phyloP scores from a whole-genome alignment of 2,113 vertebrate genomes.

The Xiphophorus couchianus region DNA sequence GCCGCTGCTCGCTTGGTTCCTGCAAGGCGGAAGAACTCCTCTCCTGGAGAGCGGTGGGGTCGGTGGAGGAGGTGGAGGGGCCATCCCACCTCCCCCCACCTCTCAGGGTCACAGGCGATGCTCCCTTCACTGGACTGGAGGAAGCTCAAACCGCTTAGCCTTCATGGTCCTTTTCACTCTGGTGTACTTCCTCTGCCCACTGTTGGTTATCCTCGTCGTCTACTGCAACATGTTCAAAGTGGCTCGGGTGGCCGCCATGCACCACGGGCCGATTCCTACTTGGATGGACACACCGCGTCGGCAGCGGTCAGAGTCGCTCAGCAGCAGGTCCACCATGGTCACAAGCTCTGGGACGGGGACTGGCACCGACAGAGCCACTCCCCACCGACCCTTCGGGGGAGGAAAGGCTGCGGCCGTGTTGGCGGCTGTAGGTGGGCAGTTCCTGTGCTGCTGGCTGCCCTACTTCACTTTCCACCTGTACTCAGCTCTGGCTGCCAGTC shows the following conservation, averaged over 20 bases:
- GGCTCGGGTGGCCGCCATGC: conserved; percentile 95
- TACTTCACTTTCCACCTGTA: conserved; percentile 98
- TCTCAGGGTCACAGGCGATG: conserved; percentile 81
- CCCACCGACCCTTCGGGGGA: conserved; percentile 90
- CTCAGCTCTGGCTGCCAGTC: conserved; percentile 84
- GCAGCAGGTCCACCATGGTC: conserved; percentile 96
- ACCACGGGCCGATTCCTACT: conserved; percentile 92
- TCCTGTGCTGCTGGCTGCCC: conserved; percentile 96
- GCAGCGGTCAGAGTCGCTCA: conserved; percentile 90
- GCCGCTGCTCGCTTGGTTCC: conserved; percentile 89
- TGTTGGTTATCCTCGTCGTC: conserved; percentile 93
- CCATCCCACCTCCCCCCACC: conserved; percentile 33
- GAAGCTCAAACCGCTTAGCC: conserved; percentile 88
- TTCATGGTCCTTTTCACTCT: conserved; percentile 92
- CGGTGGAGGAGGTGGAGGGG: conserved; percentile 51
- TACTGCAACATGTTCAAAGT: conserved; percentile 99
- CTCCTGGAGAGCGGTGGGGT: conserved; percentile 64
- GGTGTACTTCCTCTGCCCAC: conserved; percentile 93
- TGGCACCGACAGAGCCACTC: conserved; percentile 83
- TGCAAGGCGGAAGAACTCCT: conserved; percentile 77
- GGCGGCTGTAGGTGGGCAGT: conserved; percentile 93
- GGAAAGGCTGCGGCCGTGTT: conserved; percentile 93
- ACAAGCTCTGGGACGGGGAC: conserved; percentile 85
- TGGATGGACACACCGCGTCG: conserved; percentile 94
- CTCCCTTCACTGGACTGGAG: conserved; percentile 91